Evolutionary conservation across 2,797 vertebrate genomes (phyloP), one percentile per base, ranked within the genome.

Genomic region (Macrochelys suwanniensis): DNA sequence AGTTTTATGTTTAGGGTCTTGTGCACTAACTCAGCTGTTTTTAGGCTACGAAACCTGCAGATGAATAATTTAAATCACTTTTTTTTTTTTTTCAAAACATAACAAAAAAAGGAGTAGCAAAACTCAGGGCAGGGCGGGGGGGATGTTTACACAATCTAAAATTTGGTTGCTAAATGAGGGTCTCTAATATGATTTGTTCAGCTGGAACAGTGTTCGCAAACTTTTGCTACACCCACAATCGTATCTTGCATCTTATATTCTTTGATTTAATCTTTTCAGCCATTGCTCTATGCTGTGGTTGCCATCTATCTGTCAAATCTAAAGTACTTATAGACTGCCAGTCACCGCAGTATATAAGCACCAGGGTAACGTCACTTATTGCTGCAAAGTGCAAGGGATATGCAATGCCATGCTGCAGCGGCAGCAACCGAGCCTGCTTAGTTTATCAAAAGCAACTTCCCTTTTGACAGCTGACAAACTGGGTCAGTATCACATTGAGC

Each of bases 221-320:
- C 77, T 82, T 6, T 11, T 53, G 45, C 68, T 80, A 17, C n/a
- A 31, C 19, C 5, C n/a, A 13, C 65, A 68, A n/a, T 68, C 65
- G 37, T n/a, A 1, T 17, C n/a, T 88, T 91, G 42, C 31, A 1
- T 83, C 0, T 0, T 61, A 5, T 3, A 80, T 19, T 7, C 6
- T 91, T 93, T 89, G 51, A 19, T 51, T 90, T 90, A 53, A 21
- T 82, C 26, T 5, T 89, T 89, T 37, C 47, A 25, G 42, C 4
- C 16, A 2, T 54, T 11, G 4, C 37, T 12, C 1, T 77, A 5
- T 92, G 91, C 33, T 56, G 25, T 53, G 23, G 28, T 81, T 76
- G 21, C 42, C 88, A 25, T 82, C 7, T 5, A 23, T 59, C 80
- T 81, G 50, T 37, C 42, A 84, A 49, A 74, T 78, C 47, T 89